These are phyloP conservation scores for Drosophila yooni DNA, from an alignment of 2,888 invertebrate genomes.

Conservation along the genomic window DNA sequence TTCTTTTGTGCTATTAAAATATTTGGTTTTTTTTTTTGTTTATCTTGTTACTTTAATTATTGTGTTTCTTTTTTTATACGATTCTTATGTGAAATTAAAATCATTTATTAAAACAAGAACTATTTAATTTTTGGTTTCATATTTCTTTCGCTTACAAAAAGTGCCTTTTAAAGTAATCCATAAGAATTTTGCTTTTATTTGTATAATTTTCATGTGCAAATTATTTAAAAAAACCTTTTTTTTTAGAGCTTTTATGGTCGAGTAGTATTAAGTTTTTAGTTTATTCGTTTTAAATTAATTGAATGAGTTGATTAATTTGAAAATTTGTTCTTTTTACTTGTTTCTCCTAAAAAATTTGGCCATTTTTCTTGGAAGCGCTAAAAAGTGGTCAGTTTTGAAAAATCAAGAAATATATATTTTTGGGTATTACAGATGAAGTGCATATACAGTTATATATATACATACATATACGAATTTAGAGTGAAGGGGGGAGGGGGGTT, in stretches of 20 bases:
- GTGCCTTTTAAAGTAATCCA: conserved; percentile 69
- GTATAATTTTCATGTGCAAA: conserved; percentile 53
- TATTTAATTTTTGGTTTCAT: conserved; percentile 41
- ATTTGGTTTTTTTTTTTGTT: conserved; percentile 28
- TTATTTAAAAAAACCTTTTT: conserved; percentile 34
- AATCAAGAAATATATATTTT: conserved; percentile 44
- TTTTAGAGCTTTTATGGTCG: conserved; percentile 38
- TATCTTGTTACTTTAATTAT: conserved; percentile 25
- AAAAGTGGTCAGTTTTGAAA: conserved; percentile 79
- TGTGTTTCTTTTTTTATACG: conserved; percentile 32
- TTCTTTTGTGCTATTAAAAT: conserved; percentile 56
- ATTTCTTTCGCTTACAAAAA: conserved; percentile 53
- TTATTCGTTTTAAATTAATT: conserved; percentile 40
- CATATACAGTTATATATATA: conserved; percentile 9
- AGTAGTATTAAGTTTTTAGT: conserved; percentile 20
- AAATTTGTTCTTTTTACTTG: conserved; percentile 48
- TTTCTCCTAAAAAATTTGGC: conserved; percentile 83
- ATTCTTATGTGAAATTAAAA: conserved; percentile 62
- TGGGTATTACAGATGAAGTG: conserved; percentile 27
- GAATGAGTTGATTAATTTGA: conserved; percentile 46
- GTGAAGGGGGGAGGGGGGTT: conserved; percentile 21
- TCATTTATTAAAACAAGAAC: conserved; percentile 50
- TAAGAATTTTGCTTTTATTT: conserved; percentile 38
- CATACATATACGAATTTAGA: conserved; percentile 5
- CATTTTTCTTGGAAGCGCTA: conserved; percentile 85